Conservation (phyloP, 2,113 vertebrate species). For the Symphodus melops region DNA sequence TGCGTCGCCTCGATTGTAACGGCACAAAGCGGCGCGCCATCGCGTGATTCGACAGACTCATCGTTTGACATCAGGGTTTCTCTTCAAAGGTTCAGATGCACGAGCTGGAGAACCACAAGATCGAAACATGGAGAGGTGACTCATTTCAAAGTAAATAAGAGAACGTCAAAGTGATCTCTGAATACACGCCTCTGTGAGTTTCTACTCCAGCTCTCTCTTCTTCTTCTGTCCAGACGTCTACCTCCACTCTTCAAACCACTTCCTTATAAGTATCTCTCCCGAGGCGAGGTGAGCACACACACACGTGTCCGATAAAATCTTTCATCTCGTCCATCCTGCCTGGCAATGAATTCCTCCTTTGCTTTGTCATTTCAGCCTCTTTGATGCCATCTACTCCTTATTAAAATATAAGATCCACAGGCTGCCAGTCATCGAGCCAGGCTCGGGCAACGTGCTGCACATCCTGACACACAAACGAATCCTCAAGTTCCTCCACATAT, state of each 20-base stretch:
- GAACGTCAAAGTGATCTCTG: neutral
- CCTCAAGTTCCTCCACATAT: constrained; percentile 96
- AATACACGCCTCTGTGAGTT: neutral
- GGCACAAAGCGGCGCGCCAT: too few species aligned
- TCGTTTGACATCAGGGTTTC: neutral
- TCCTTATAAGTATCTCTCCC: constrained; percentile 90
- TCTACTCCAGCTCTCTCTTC: constrained; percentile 9
- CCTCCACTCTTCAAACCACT: constrained; percentile 88
- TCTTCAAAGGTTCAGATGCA: constrained; percentile 94
- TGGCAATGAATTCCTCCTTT: neutral
- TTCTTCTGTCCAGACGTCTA: constrained; percentile 87
- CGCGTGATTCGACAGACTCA: too few species aligned
- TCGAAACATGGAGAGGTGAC: constrained; percentile 98
- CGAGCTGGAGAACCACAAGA: constrained; percentile 95
- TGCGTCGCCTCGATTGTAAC: too few species aligned
- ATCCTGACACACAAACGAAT: constrained; percentile 97
- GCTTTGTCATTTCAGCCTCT: constrained; percentile 83
- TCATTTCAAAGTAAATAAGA: constrained; percentile 78
- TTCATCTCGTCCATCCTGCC: neutral
- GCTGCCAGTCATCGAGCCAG: constrained; percentile 93
- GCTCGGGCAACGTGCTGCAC: constrained; percentile 91
- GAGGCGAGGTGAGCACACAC: constrained; percentile 85
- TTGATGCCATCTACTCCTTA: constrained; percentile 92
- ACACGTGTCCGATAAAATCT: neutral
- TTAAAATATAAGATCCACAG: constrained; percentile 96